phyloP scores from a whole-genome alignment of 1,140 invertebrate species.

The Centruroides sculpturatus region DNA sequence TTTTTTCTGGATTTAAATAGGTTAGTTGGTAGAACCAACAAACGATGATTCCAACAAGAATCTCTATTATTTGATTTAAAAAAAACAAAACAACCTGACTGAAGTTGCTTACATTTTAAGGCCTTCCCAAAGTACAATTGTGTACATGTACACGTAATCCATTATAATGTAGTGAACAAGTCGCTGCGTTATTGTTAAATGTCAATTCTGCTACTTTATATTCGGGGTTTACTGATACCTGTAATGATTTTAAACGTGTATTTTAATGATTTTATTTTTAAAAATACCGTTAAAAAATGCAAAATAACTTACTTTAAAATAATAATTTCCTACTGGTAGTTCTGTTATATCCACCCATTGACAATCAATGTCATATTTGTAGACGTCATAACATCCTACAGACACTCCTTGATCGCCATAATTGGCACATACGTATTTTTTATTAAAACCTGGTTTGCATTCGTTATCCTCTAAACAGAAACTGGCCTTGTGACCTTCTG shows the following conservation, averaged over 20 bases:
- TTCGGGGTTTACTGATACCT: slow-evolving; percentile 64
- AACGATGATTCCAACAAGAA: too few relatives aligned
- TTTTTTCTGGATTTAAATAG: too few relatives aligned
- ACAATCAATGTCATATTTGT: slow-evolving; percentile 86
- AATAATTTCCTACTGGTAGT: slow-evolving; percentile 64
- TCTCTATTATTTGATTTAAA: too few relatives aligned
- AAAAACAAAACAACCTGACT: too few relatives aligned
- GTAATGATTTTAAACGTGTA: neutral
- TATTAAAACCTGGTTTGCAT: slow-evolving; percentile 39
- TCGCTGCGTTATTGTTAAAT: slow-evolving; percentile 81
- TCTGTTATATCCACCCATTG: slow-evolving; percentile 96
- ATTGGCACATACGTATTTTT: slow-evolving; percentile 69
- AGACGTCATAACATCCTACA: slow-evolving; percentile 87
- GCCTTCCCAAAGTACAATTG: slow-evolving; percentile 53
- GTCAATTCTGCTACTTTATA: slow-evolving; percentile 72
- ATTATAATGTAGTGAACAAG: slow-evolving; percentile 63
- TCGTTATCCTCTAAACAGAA: slow-evolving; percentile 93
- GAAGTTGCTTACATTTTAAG: slow-evolving; percentile 27
- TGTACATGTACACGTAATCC: slow-evolving; percentile 55
- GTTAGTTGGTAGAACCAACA: too few relatives aligned
- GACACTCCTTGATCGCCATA: slow-evolving; percentile 91
- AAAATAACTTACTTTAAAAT: slow-evolving; percentile 49
- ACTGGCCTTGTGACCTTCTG: slow-evolving; percentile 91
- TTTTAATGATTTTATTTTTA: too few relatives aligned
- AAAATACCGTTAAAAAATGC: neutral